phyloP scores from a whole-genome alignment of 2,797 vertebrate species.

The Propithecus perrieri region DNA sequence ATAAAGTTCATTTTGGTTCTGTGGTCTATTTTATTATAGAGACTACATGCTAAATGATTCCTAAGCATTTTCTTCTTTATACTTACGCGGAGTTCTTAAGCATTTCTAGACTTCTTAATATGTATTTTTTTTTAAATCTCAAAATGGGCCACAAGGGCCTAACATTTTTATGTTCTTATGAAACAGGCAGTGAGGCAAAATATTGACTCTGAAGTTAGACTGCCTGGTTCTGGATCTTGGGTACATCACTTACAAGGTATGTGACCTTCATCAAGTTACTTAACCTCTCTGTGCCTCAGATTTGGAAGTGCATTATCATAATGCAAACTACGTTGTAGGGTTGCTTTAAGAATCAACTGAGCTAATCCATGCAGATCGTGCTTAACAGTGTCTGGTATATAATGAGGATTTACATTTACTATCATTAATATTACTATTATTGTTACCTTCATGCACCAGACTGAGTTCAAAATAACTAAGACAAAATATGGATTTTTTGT shows the following conservation, averaged over 20 bases:
- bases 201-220: neutral
- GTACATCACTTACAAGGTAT: neutral
- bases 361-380: neutral
- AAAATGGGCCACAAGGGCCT: neutral
- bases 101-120: neutral
- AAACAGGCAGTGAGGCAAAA: slow-evolving; percentile 28
- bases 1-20: slow-evolving; percentile 22
- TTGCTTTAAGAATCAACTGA: neutral
- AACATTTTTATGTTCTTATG: neutral
- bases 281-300: neutral
- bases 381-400: neutral
- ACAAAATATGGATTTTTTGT: neutral
- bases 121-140: neutral
- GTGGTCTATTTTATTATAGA: neutral
- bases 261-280: neutral
- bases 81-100: neutral
- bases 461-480: slow-evolving; percentile 6
- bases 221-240: neutral
- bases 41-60: neutral
- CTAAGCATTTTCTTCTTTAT: neutral
- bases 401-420: neutral
- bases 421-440: neutral
- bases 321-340: neutral
- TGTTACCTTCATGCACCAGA: neutral
- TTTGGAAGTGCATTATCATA: neutral